These are phyloP conservation scores for Bedellia somnulentella DNA, from an alignment of 2,888 invertebrate species.

Conservation along the genomic window DNA sequence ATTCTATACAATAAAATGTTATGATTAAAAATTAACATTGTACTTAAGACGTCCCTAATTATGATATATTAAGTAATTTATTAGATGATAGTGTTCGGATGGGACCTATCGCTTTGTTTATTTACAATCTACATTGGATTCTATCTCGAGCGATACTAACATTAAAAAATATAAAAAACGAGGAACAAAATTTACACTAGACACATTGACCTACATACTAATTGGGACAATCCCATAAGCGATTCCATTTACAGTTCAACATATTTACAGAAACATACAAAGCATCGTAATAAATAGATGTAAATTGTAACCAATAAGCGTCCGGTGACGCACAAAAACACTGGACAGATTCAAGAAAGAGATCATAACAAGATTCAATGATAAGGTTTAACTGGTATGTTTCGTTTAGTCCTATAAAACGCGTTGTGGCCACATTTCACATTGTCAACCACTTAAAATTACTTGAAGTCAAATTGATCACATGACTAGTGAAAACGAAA, in stretches of 20 bases:
- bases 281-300: conserved; percentile 36
- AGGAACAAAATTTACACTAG: conserved; percentile 15
- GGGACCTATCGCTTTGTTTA: too few relatives aligned
- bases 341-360: conserved; percentile 57
- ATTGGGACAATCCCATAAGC: too few relatives aligned
- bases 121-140: conserved; percentile 3
- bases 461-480: too few relatives aligned
- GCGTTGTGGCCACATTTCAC: too few relatives aligned
- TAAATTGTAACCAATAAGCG: conserved; percentile 30
- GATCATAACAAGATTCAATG: conserved; percentile 55
- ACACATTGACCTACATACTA: not conserved
- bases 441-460: too few relatives aligned
- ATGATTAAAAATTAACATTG: conserved; percentile 49
- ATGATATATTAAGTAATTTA: too few relatives aligned
- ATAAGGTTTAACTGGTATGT: too few relatives aligned
- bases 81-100: too few relatives aligned
- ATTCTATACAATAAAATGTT: conserved; percentile 53
- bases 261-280: too few relatives aligned
- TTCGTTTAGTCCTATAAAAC: too few relatives aligned
- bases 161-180: conserved; percentile 30
- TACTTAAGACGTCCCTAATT: conserved; percentile 47
- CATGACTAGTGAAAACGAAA: too few relatives aligned
- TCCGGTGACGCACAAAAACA: conserved; percentile 41
- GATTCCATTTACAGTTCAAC: too few relatives aligned
- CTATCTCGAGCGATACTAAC: conserved; percentile 51